Conservation (phyloP, 2,797 vertebrate genomes). For the Ceyx erithaca region DNA sequence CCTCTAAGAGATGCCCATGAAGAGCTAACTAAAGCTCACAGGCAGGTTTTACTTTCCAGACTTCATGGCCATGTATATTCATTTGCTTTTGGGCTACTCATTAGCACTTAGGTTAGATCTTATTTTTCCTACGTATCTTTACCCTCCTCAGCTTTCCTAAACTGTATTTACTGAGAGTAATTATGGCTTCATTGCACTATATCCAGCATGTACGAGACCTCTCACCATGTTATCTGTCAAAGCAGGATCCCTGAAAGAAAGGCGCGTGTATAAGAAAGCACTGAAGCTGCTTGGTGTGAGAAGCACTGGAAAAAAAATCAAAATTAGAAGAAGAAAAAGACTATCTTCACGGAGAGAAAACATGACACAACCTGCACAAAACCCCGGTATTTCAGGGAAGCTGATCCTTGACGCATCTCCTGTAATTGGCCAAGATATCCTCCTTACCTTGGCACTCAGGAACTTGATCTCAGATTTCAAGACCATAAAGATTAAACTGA, state of each 20-base stretch:
- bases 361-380: neutral
- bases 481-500: conserved; percentile 80
- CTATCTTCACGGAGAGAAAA: neutral
- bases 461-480: conserved; percentile 74
- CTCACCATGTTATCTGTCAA: neutral
- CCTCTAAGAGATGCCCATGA: neutral
- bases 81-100: neutral
- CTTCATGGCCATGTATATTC: neutral
- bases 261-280: conserved; percentile 77
- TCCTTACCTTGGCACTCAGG: conserved; percentile 79
- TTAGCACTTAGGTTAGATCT: neutral
- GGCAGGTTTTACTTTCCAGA: neutral
- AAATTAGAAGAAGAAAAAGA: neutral
- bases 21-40: neutral
- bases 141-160: neutral
- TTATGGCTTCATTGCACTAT: neutral
- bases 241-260: conserved; percentile 76
- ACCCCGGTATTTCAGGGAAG: conserved; percentile 59
- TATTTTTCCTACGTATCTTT: neutral
- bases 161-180: neutral
- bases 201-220: neutral
- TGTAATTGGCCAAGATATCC: conserved; percentile 82
- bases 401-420: conserved; percentile 81
- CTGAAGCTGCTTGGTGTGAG: conserved; percentile 56
- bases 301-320: conserved; percentile 5